Percentiles rank a stretch among this genome's conserved stretches.
These are phyloP conservation scores for Drosophila repletoides DNA, from an alignment of 1,140 invertebrate species.

Conservation along the genomic window DNA sequence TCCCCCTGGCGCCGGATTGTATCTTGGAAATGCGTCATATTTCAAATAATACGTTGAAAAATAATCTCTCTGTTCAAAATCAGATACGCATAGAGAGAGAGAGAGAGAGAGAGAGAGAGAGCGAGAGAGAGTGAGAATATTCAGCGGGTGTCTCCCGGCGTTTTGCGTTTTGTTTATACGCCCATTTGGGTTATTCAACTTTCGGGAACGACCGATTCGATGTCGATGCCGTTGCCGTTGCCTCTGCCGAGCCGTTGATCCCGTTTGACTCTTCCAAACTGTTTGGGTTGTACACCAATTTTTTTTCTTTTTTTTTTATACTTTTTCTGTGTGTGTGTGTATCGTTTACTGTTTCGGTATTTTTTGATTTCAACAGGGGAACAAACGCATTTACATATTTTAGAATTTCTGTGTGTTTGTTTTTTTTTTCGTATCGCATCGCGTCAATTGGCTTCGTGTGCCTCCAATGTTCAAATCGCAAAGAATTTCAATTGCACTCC, in stretches of 20 bases:
- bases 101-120: not conserved
- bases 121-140: constrained; percentile 1
- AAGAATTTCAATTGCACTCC: constrained; percentile 60
- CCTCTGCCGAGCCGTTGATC: constrained; percentile 62
- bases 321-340: constrained; percentile 12
- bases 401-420: constrained; percentile 21
- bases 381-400: constrained; percentile 76
- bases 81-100: constrained; percentile 1
- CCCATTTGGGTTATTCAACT: constrained; percentile 78
- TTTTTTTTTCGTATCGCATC: constrained; percentile 57
- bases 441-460: constrained; percentile 43
- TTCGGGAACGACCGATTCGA: constrained; percentile 57
- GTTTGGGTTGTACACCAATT: constrained; percentile 40
- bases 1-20: not conserved
- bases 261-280: constrained; percentile 71
- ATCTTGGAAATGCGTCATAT: constrained; percentile 26
- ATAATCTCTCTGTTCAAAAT: constrained; percentile 40
- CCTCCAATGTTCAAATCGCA: constrained; percentile 43
- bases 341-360: constrained; percentile 42
- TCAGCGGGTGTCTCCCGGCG: constrained; percentile 25
- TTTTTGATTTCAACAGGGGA: constrained; percentile 60
- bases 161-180: constrained; percentile 63
- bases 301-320: constrained; percentile 16
- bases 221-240: not conserved
- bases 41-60: constrained; percentile 49